phyloP scores from a whole-genome alignment of 2,797 vertebrate genomes.

The Phrynocephalus guinanensis region DNA sequence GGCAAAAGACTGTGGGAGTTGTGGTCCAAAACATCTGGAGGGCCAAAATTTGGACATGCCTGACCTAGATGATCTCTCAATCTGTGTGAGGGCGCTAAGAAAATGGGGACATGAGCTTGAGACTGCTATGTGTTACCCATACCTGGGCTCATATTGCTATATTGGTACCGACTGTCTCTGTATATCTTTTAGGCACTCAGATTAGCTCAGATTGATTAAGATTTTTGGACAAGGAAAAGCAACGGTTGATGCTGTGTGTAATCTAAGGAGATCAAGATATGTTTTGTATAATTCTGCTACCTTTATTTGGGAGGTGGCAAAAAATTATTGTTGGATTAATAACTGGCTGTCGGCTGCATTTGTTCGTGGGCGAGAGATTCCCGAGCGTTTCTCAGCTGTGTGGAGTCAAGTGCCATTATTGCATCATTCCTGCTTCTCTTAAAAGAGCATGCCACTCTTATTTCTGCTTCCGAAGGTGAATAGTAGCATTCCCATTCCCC shows the following conservation, averaged over 20 bases:
- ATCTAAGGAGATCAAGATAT: not conserved
- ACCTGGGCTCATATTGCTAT: no score
- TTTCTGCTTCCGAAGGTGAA: constrained; percentile 9
- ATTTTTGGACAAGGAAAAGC: not conserved
- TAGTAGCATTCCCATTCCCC: not conserved
- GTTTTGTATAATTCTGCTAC: not conserved
- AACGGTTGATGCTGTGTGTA: not conserved
- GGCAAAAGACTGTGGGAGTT: no score
- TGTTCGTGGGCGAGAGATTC: not conserved
- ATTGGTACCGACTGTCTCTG: no score
- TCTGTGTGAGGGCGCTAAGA: not conserved
- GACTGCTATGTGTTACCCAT: not conserved
- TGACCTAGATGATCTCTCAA: not conserved
- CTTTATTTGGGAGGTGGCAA: not conserved
- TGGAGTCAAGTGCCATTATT: not conserved
- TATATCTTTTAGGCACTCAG: no score
- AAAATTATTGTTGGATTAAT: not conserved
- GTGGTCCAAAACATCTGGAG: no score
- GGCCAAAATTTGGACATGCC: no score
- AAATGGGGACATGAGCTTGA: not conserved
- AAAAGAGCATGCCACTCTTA: not conserved
- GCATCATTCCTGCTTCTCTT: not conserved
- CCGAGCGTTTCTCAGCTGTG: not conserved
- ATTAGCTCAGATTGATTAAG: not conserved
- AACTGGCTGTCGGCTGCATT: not conserved